These are phyloP conservation scores for Cotesia glomerata DNA, from an alignment of 1,140 invertebrate genomes.

Conservation along the genomic window DNA sequence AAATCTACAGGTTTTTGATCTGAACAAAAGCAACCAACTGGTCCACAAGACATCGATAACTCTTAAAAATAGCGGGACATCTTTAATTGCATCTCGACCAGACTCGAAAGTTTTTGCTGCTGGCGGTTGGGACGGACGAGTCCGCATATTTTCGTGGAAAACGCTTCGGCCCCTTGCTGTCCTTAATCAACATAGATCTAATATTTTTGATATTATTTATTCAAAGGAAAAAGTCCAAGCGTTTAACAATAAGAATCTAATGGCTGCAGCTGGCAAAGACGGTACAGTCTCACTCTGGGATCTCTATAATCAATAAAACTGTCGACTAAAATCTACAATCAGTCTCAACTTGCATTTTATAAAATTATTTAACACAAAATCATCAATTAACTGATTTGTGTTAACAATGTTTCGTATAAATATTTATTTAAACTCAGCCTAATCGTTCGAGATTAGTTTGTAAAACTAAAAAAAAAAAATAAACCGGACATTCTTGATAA, in stretches of 20 bases:
- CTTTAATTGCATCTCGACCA: slow-evolving; percentile 70
- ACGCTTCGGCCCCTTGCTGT: slow-evolving; percentile 76
- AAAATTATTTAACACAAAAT: neutral
- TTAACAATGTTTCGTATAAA: neutral
- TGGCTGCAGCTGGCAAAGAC: slow-evolving; percentile 75
- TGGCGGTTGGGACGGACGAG: slow-evolving; percentile 78
- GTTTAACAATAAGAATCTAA: slow-evolving; percentile 72
- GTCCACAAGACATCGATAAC: slow-evolving; percentile 66
- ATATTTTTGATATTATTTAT: slow-evolving; percentile 73
- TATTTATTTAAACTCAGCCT: neutral
- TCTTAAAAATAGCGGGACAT: slow-evolving; percentile 76
- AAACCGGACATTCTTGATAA: neutral
- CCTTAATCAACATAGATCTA: slow-evolving; percentile 71
- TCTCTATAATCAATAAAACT: slow-evolving; percentile 67
- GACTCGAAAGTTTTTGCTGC: slow-evolving; percentile 79
- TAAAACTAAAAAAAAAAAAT: neutral
- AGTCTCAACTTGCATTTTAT: neutral
- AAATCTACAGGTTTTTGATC: slow-evolving; percentile 48
- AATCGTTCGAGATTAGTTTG: slow-evolving; percentile 1
- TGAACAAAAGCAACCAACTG: slow-evolving; percentile 53
- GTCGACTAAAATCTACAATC: slow-evolving; percentile 1
- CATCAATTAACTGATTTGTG: neutral
- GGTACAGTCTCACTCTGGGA: slow-evolving; percentile 77
- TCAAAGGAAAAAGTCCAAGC: slow-evolving; percentile 67
- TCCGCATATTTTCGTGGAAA: slow-evolving; percentile 81